A percentile compares a stretch with the other conserved stretches of the same genome.
phyloP scores from a whole-genome alignment of 1,140 invertebrate genomes.

The Hypsibius dujardini region DNA sequence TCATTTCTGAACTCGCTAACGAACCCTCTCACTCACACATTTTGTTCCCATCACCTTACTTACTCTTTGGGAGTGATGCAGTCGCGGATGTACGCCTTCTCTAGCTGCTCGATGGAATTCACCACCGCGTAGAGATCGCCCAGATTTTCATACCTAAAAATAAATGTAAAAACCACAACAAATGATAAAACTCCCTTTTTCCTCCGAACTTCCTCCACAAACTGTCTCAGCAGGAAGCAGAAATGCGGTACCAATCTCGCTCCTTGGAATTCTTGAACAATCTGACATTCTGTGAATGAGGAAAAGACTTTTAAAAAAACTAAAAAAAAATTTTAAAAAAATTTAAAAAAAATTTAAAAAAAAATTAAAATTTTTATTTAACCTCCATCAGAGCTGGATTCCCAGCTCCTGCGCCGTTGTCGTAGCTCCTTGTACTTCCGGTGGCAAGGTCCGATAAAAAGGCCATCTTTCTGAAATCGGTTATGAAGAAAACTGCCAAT shows the following conservation, averaged over 20 bases:
- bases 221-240: background rate
- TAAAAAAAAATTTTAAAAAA: background rate
- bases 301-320: background rate
- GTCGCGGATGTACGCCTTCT: slow-evolving; percentile 95
- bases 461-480: too few species aligned
- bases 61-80: slow-evolving; percentile 52
- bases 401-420: background rate
- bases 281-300: slow-evolving; percentile 1
- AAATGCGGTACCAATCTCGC: background rate
- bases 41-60: slow-evolving; percentile 21
- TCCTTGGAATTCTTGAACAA: slow-evolving; percentile 11
- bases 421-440: background rate
- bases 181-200: slow-evolving; percentile 13
- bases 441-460: too few species aligned
- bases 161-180: slow-evolving; percentile 17
- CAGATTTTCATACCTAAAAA: slow-evolving; percentile 74
- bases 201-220: slow-evolving; percentile 4
- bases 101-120: slow-evolving; percentile 85
- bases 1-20: too few species aligned
- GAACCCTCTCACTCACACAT: too few species aligned
- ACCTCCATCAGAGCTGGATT: background rate
- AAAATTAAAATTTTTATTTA: background rate
- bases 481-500: too few species aligned
- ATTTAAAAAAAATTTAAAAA: background rate
- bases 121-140: slow-evolving; percentile 93